Evolutionary conservation across 2,113 vertebrate genomes (phyloP), one percentile per base, ranked within the genome.

Genomic region (Scomber colias): DNA sequence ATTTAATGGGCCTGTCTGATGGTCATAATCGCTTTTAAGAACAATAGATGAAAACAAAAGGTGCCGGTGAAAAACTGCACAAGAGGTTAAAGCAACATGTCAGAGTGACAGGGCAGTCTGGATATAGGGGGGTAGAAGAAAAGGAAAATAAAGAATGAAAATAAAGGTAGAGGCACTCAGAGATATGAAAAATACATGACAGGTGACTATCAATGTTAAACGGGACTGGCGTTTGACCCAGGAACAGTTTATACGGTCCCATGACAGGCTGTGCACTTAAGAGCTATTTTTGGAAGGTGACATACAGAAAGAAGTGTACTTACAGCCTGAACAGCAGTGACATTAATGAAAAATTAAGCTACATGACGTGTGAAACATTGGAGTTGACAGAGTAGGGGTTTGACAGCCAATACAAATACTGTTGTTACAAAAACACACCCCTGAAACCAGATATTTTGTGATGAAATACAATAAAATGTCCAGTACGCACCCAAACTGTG

Each of bases 1-100:
- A 92, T 93, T 95, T 91, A 91, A 91, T 82, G 80, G 59, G 40
- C 72, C 79, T 81, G 87, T 92, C 90, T 94, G 91, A 87, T 89
- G 89, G 87, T 91, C 86, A 88, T 92, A 90, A 93, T 92, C 77
- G 87, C 90, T 88, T 88, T 91, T 86, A 84, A 87, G 85, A 87
- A 93, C 87, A 90, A 90, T 84, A 85, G 87, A 92, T 85, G 69
- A 88, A 92, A 92, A 92, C 77, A 92, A 90, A 89, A 74, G 82
- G 68, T 11, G 62, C 64, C 24, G 13, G 79, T 63, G 62, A 76
- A 87, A 77, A 62, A 64, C 31, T 64, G 71, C 70, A 40, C 11
- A 68, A 63, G 68, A 79, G 83, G 80, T 79, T 78, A 63, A 84
- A 86, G 80, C 49, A 66, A 77, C 77, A 50, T 69, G 68, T 81